phyloP scores from a whole-genome alignment of 1,140 invertebrate species.

The Hyphantria cunea region DNA sequence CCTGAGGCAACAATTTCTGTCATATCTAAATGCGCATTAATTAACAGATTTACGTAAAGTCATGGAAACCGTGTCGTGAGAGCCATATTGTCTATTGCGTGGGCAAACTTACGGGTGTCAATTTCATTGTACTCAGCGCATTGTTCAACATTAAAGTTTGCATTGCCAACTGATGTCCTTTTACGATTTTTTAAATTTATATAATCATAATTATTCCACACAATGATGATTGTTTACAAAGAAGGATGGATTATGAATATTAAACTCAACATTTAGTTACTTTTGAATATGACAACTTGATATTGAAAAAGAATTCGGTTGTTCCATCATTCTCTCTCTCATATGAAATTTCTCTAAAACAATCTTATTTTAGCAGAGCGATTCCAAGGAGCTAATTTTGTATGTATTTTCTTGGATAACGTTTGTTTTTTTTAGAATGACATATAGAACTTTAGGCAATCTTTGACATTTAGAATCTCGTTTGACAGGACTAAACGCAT shows the following conservation, averaged over 20 bases:
- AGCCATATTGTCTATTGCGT: slow-evolving; percentile 56
- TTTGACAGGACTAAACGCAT: no score
- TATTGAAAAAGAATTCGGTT: no score
- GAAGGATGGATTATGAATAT: slow-evolving; percentile 21
- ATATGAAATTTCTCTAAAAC: no score
- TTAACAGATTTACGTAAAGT: slow-evolving; percentile 73
- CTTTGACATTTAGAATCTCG: no score
- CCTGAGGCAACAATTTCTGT: slow-evolving; percentile 50
- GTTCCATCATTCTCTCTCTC: no score
- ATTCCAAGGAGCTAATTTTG: no score
- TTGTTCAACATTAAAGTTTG: slow-evolving; percentile 52
- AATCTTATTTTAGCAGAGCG: no score
- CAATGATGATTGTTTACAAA: slow-evolving; percentile 62
- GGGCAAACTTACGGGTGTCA: slow-evolving; percentile 26
- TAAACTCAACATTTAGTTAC: slow-evolving; percentile 1
- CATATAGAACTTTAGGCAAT: no score
- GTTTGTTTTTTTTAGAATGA: no score
- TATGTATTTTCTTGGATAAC: no score
- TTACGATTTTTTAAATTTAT: slow-evolving; percentile 57
- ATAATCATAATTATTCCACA: slow-evolving; percentile 18
- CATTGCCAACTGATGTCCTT: slow-evolving; percentile 61
- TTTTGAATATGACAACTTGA: no score
- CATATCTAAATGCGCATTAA: slow-evolving; percentile 58
- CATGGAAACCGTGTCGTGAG: slow-evolving; percentile 76
- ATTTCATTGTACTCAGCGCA: slow-evolving; percentile 46